Evolutionary conservation across 2,888 invertebrate species (phyloP).

Genomic region (Micropterix aruncella): DNA sequence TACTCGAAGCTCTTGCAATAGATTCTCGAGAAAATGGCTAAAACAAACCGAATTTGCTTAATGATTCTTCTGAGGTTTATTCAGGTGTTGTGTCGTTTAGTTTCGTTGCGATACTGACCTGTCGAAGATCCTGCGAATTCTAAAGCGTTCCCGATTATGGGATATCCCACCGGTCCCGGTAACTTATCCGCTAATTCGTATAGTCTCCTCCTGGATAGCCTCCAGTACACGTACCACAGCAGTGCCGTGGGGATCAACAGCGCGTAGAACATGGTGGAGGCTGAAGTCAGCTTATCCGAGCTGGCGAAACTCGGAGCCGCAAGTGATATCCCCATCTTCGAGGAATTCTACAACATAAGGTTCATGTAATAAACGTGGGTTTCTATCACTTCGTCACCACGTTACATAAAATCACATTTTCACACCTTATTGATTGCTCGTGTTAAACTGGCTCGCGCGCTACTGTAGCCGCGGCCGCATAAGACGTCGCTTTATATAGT

Average conservation of each 20-base stretch:
- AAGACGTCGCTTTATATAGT: no score
- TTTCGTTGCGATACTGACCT: conserved; percentile 35
- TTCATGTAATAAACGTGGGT: no score
- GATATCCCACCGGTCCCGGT: conserved; percentile 57
- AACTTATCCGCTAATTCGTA: conserved; percentile 56
- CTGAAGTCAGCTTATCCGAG: conserved; percentile 36
- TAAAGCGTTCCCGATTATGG: conserved; percentile 60
- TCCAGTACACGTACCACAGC: conserved; percentile 64
- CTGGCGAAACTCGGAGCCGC: conserved; percentile 10
- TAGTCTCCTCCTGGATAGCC: conserved; percentile 55
- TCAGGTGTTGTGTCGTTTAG: not conserved
- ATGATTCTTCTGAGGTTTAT: no score
- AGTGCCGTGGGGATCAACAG: conserved; percentile 56
- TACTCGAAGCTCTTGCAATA: conserved; percentile 38
- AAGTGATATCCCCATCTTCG: not conserved
- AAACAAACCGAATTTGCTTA: conserved; percentile 14
- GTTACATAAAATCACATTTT: no score
- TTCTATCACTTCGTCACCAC: no score
- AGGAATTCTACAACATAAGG: not conserved
- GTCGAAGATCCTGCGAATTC: conserved; percentile 60
- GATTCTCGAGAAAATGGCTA: conserved; percentile 57
- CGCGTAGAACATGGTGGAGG: conserved; percentile 55
- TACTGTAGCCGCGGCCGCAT: no score
- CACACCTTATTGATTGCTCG: no score
- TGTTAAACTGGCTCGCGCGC: no score